Evolutionary conservation across 2,797 vertebrate species (phyloP), one percentile per base, ranked within the genome.

Genomic region (Ficedula albicollis): DNA sequence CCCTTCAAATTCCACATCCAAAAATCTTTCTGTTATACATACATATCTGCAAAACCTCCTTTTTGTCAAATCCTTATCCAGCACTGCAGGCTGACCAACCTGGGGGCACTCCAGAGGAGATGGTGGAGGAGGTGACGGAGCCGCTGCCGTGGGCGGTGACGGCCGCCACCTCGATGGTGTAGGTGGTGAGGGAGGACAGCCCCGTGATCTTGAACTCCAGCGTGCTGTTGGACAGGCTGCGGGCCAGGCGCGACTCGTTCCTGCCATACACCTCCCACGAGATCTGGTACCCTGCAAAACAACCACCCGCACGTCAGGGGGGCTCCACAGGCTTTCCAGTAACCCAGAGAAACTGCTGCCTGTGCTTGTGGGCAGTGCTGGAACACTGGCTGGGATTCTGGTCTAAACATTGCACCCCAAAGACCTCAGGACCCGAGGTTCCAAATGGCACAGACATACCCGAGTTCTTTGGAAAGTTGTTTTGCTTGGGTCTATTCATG

Each of bases 81-180:
- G 46, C 46, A 13, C 13, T 7, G 58, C 0, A 8, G 18, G 21
- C 16, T 44, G 64, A 96, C 97, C 95, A 80, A 99, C 99, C 99
- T 98, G 99, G 99, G 52, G 99, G 99, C 52, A 99, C 99, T 29
- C 99, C 99, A 0, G 99, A 99, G 43, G 99, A 99, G 96, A 99
- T 99, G 95, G 98, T 99, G 85, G 99, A 98, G 15, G 99, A 98
- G 0, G 98, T 98, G 87, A 97, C 92, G 82, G 95, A 92, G 15
- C 99, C 99, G 2, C 96, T 93, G 4, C 99, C 99, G 9, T 97
- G 98, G 0, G 98, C 97, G 0, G 99, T 99, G 52, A 98, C 86
- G 1, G 99, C 99, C 1, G 98, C 99, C 97, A 99, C 99, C 52
- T 99, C 99, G 26, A 99, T 98, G 6, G 97, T 98, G 97, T 99